phyloP scores from a whole-genome alignment of 2,113 vertebrate genomes.

The Hydrochoerus hydrochaeris region DNA sequence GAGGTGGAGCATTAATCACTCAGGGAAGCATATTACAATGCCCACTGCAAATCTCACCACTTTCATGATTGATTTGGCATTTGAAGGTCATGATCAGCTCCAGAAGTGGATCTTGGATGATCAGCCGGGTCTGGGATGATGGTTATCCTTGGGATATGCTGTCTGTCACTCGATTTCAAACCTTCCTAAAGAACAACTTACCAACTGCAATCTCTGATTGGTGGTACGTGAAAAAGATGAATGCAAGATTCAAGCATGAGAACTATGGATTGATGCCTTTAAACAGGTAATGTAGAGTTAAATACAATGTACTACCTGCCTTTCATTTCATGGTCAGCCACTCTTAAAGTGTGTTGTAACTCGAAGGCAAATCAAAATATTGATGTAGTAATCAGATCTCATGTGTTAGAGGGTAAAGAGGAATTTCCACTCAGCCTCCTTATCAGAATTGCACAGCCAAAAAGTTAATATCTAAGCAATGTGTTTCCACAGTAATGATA shows the following conservation, averaged over 20 bases:
- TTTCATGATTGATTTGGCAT: constrained; percentile 4
- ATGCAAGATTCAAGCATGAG: constrained; percentile 87
- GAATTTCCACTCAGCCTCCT: not conserved
- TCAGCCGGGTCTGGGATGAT: constrained; percentile 84
- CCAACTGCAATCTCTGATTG: constrained; percentile 87
- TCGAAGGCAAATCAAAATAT: not conserved
- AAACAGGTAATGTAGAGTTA: constrained; percentile 84
- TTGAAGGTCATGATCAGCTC: constrained; percentile 92
- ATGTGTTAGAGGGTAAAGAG: constrained; percentile 14
- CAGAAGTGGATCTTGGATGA: constrained; percentile 90
- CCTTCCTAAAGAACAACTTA: constrained; percentile 80
- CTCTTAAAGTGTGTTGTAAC: not conserved
- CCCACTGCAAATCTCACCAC: too few relatives aligned
- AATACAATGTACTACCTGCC: not conserved
- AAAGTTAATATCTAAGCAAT: not conserved
- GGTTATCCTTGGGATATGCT: constrained; percentile 91
- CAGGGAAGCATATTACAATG: not conserved
- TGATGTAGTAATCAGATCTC: not conserved
- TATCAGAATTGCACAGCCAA: not conserved
- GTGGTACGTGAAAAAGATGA: constrained; percentile 85
- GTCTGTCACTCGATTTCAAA: constrained; percentile 80
- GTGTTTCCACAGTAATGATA: not conserved
- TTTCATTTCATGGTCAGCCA: not conserved
- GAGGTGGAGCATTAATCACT: not conserved
- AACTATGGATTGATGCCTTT: constrained; percentile 90